A percentile compares a stretch with the other conserved stretches of the same genome.
These are phyloP conservation scores for Charaxes varanes DNA, from an alignment of 1,140 invertebrate species.

Conservation along the genomic window DNA sequence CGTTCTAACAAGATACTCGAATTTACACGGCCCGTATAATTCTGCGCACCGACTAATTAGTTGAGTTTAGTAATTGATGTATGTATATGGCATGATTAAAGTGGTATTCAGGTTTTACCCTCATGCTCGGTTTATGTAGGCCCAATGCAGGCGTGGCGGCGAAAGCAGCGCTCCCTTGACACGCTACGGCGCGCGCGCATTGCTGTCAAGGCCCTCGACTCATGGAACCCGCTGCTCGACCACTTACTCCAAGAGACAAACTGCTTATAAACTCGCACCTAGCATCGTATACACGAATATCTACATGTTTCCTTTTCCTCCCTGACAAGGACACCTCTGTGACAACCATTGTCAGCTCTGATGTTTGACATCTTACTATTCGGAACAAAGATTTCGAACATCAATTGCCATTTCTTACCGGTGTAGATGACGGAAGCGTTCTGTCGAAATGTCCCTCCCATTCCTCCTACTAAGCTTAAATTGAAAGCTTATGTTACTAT, in stretches of 20 bases:
- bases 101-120: constrained; percentile 21
- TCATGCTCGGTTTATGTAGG: constrained; percentile 29
- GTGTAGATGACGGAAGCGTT: too few relatives aligned
- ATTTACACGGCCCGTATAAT: not conserved
- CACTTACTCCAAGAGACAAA: constrained; percentile 2
- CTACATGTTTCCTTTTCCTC: too few relatives aligned
- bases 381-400: too few relatives aligned
- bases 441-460: too few relatives aligned
- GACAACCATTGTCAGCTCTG: too few relatives aligned
- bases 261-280: too few relatives aligned
- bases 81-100: constrained; percentile 10
- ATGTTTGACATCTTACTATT: too few relatives aligned
- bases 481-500: too few relatives aligned
- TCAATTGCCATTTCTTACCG: too few relatives aligned
- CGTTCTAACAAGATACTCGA: not conserved
- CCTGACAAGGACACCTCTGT: too few relatives aligned
- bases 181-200: constrained; percentile 67
- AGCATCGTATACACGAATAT: too few relatives aligned
- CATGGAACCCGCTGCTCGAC: constrained; percentile 24
- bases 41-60: not conserved
- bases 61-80: not conserved
- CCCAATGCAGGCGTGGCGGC: constrained; percentile 52
- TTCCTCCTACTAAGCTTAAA: too few relatives aligned
- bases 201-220: constrained; percentile 64
- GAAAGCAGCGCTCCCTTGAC: constrained; percentile 72